phyloP scores from a whole-genome alignment of 2,888 invertebrate species.

The Temnothorax unifasciatus region DNA sequence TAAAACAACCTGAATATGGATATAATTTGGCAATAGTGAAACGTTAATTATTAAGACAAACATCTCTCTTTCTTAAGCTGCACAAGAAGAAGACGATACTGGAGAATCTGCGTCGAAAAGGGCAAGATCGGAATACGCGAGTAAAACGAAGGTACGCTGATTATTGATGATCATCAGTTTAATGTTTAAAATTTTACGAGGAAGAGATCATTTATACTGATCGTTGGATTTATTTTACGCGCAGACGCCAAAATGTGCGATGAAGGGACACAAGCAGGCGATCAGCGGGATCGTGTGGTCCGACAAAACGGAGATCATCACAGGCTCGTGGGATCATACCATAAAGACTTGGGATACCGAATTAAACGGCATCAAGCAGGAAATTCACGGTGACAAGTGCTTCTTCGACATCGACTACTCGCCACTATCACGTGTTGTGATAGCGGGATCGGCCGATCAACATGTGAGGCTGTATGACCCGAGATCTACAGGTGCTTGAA shows the following conservation, averaged over 20 bases:
- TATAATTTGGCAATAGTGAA: neutral
- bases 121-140: constrained; percentile 87
- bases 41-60: neutral
- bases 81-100: constrained; percentile 87
- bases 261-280: constrained; percentile 97
- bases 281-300: constrained; percentile 95
- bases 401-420: constrained; percentile 96
- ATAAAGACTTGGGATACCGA: constrained; percentile 87
- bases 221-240: neutral
- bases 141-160: constrained; percentile 88
- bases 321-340: constrained; percentile 94
- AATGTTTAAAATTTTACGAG: neutral
- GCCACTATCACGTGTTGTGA: constrained; percentile 90
- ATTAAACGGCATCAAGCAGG: constrained; percentile 93
- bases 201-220: neutral
- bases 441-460: constrained; percentile 96
- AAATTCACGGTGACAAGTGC: constrained; percentile 95
- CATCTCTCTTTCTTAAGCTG: constrained; percentile 65
- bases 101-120: constrained; percentile 89
- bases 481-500: constrained; percentile 91
- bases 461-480: constrained; percentile 97
- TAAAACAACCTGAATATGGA: neutral
- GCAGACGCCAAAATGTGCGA: constrained; percentile 93
- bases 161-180: neutral
- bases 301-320: constrained; percentile 92